Percentiles rank a stretch among this genome's conserved stretches.
Conservation (phyloP, 2,888 invertebrate genomes). For the Scaptomyza caliginosa region DNA sequence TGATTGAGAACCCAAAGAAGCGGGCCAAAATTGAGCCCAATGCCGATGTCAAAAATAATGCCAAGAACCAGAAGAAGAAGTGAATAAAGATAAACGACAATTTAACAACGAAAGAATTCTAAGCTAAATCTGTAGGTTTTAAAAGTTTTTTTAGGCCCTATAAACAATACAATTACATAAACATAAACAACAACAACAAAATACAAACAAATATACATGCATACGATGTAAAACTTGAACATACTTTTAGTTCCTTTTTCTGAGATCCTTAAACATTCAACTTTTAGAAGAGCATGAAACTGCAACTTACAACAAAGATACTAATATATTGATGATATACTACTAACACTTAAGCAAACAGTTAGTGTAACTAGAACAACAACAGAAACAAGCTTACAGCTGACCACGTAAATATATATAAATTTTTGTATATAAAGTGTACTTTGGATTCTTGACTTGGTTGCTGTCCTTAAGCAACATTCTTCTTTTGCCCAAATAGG, state of each 20-base stretch:
- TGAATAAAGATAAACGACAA: conserved; percentile 68
- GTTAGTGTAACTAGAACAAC: conserved; percentile 12
- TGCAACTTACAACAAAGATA: conserved; percentile 13
- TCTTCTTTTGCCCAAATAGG: conserved; percentile 4
- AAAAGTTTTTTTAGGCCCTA: conserved; percentile 73
- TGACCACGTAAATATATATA: neutral
- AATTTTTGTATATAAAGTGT: conserved; percentile 43
- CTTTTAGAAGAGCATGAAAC: conserved; percentile 22
- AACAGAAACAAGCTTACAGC: conserved; percentile 2
- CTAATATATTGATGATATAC: conserved; percentile 20
- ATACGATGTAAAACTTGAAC: conserved; percentile 44
- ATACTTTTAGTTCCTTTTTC: conserved; percentile 68
- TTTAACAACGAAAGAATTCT: conserved; percentile 33
- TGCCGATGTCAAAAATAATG: conserved; percentile 88
- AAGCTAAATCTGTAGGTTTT: conserved; percentile 68
- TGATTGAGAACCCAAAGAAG: conserved; percentile 92
- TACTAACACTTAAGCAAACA: conserved; percentile 40
- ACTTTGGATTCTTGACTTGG: neutral
- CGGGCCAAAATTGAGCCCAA: conserved; percentile 90
- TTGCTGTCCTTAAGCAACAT: conserved; percentile 11
- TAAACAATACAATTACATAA: conserved; percentile 49
- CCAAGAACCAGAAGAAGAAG: conserved; percentile 90
- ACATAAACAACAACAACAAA: conserved; percentile 19
- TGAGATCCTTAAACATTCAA: conserved; percentile 48
- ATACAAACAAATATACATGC: conserved; percentile 15